A percentile compares a stretch with the other conserved stretches of the same genome.
Evolutionary conservation across 1,140 invertebrate species (phyloP).

Genomic region (Telenomus remus): DNA sequence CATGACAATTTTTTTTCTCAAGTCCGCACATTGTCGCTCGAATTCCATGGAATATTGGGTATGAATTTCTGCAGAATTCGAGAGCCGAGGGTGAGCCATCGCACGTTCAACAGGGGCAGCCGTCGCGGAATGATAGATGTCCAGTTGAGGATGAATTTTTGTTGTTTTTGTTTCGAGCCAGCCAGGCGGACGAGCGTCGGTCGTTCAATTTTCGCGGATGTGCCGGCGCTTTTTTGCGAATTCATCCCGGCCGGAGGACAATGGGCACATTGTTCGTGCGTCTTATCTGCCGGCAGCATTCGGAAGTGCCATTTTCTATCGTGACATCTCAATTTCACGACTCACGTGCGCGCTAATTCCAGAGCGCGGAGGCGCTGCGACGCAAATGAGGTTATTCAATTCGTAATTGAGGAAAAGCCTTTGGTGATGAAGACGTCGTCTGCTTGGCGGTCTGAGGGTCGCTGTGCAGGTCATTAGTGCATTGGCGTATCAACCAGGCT

Average conservation of each 20-base stretch:
- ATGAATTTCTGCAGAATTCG: neutral
- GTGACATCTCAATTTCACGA: conserved; percentile 39
- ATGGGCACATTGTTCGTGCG: conserved; percentile 5
- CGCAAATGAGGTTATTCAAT: conserved; percentile 59
- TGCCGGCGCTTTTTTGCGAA: neutral
- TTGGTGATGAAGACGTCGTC: conserved; percentile 64
- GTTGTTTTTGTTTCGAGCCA: too few relatives aligned
- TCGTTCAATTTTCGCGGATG: neutral
- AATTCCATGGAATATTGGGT: too few relatives aligned
- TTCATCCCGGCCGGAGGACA: neutral
- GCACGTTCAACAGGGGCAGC: too few relatives aligned
- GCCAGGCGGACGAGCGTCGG: too few relatives aligned
- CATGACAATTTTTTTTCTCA: too few relatives aligned
- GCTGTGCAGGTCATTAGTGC: conserved; percentile 70
- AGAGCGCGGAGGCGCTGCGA: conserved; percentile 1
- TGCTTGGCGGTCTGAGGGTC: conserved; percentile 63
- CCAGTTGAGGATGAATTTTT: too few relatives aligned
- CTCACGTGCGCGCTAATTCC: conserved; percentile 26
- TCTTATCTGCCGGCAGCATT: conserved; percentile 11
- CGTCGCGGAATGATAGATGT: too few relatives aligned
- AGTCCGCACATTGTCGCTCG: too few relatives aligned
- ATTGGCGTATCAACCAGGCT: conserved; percentile 62
- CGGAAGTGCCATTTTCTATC: conserved; percentile 14
- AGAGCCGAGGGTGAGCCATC: neutral
- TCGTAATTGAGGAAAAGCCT: conserved; percentile 64